Percentiles rank a stretch among this genome's conserved stretches.
phyloP scores from a whole-genome alignment of 2,888 invertebrate species.

The Athripsodes cinereus region DNA sequence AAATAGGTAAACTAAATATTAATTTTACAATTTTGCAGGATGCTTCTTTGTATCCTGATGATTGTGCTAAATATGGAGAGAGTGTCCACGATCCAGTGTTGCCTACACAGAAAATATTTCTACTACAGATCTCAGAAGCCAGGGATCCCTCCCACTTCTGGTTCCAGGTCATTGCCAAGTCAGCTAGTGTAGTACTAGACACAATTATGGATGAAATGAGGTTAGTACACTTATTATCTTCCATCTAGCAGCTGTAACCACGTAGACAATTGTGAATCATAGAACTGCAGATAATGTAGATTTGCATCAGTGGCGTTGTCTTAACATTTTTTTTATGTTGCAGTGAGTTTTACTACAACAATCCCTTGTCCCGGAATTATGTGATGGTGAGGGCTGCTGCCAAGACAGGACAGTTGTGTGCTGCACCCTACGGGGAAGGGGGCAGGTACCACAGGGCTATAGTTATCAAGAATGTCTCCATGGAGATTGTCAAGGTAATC shows the following conservation, averaged over 20 bases:
- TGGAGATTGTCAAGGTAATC: constrained; percentile 14
- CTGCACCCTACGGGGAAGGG: constrained; percentile 2
- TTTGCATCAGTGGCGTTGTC: no score
- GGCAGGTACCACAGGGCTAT: constrained; percentile 16
- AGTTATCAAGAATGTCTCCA: constrained; percentile 10
- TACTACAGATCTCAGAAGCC: constrained; percentile 16
- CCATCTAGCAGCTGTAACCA: no score
- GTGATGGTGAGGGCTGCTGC: constrained; percentile 13
- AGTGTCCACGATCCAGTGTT: neutral
- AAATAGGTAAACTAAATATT: no score
- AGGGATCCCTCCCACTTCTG: constrained; percentile 23
- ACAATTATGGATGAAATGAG: constrained; percentile 17
- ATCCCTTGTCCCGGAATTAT: neutral
- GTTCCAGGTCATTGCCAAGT: constrained; percentile 10
- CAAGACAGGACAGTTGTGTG: constrained; percentile 17
- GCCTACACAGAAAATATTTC: neutral
- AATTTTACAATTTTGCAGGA: constrained; percentile 12
- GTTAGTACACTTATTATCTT: constrained; percentile 7
- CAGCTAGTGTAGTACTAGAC: constrained; percentile 9
- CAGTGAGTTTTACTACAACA: neutral
- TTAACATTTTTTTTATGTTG: neutral
- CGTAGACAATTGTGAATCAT: no score
- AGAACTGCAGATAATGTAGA: no score
- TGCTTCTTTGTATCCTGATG: constrained; percentile 17
- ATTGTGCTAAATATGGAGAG: constrained; percentile 8